Percentiles rank a stretch among this genome's conserved stretches.
Conservation (phyloP, 2,888 invertebrate species). For the Sphinx pinastri region DNA sequence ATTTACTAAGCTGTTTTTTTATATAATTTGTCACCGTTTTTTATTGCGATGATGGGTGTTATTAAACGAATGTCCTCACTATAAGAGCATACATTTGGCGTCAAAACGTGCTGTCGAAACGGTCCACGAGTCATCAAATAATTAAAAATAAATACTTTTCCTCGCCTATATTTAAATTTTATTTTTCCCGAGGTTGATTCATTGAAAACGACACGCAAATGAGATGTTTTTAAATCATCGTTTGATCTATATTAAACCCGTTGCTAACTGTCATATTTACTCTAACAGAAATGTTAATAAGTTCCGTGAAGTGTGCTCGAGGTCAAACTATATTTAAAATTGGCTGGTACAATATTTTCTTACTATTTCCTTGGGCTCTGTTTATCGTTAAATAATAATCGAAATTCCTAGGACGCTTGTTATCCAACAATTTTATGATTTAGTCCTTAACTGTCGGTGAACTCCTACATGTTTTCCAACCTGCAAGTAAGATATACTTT, state of each 20-base stretch:
- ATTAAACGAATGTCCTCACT: no score
- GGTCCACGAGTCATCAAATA: background rate
- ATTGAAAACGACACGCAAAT: constrained; percentile 10
- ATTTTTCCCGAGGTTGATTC: constrained; percentile 8
- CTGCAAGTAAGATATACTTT: no score
- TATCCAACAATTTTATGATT: no score
- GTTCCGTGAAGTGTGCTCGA: constrained; percentile 7
- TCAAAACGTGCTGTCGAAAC: no score
- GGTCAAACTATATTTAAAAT: constrained; percentile 2
- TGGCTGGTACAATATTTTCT: constrained; percentile 3
- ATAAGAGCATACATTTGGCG: no score
- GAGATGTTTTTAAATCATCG: background rate
- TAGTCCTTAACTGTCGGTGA: no score
- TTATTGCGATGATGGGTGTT: no score
- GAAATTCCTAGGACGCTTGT: no score
- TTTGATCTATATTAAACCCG: background rate
- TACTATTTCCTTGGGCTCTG: background rate
- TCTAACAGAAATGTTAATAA: background rate
- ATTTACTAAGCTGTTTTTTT: no score
- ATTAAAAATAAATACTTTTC: background rate
- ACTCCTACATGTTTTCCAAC: no score
- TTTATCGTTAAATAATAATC: no score
- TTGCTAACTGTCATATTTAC: constrained; percentile 16
- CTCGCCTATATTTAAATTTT: background rate
- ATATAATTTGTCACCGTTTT: no score